These are phyloP conservation scores for Ametastegia equiseti DNA, from an alignment of 2,888 invertebrate species.

Conservation along the genomic window DNA sequence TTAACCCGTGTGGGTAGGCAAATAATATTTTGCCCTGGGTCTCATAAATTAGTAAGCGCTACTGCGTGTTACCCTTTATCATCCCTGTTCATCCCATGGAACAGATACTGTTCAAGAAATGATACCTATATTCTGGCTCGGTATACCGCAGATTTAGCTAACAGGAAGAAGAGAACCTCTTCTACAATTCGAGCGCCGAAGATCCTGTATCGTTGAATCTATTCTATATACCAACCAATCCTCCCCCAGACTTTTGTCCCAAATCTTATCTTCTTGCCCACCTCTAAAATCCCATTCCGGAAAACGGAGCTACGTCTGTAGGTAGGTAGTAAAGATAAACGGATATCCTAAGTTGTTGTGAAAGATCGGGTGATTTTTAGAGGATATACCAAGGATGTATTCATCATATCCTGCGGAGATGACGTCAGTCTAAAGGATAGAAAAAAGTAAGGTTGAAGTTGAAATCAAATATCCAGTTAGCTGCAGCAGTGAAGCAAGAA, in stretches of 20 bases:
- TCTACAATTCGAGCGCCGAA: conserved; percentile 9
- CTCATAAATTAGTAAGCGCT: conserved; percentile 61
- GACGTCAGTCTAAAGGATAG: background rate
- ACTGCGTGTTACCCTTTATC: conserved; percentile 29
- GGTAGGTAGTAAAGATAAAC: conserved; percentile 22
- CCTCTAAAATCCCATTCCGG: conserved; percentile 21
- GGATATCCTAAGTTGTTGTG: conserved; percentile 18
- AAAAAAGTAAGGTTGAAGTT: background rate
- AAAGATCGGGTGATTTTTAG: conserved; percentile 13
- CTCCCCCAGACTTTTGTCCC: conserved; percentile 27
- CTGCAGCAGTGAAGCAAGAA: background rate
- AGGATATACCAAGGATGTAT: background rate
- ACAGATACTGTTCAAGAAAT: conserved; percentile 25
- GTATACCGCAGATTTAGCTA: conserved; percentile 26
- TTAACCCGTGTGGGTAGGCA: conserved; percentile 31
- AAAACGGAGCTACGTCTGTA: conserved; percentile 10
- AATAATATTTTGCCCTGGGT: conserved; percentile 64
- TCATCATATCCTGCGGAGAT: background rate
- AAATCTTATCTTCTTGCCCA: conserved; percentile 33
- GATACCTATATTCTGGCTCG: background rate
- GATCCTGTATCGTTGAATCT: conserved; percentile 30
- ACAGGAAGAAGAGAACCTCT: conserved; percentile 6
- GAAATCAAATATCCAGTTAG: background rate
- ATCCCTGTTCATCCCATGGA: conserved; percentile 30
- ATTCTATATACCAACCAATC: too few relatives aligned